Evolutionary conservation across 2,113 vertebrate species (phyloP).

Genomic region (Rhineura floridana): DNA sequence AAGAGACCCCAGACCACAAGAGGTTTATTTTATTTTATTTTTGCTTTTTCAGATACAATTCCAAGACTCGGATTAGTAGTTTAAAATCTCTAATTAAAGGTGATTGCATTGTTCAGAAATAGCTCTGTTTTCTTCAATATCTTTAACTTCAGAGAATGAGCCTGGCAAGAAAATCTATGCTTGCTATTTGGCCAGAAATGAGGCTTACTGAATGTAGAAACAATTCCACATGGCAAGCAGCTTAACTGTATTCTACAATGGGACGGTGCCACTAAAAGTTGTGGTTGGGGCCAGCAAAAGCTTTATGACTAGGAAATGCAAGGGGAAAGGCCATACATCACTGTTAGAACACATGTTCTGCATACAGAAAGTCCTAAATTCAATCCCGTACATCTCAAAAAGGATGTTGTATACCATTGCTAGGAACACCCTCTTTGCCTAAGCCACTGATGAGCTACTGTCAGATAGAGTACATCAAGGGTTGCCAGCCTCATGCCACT

Average conservation of each 20-base stretch:
- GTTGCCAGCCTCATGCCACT: background rate
- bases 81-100: slow-evolving; percentile 30
- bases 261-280: background rate
- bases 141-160: background rate
- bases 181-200: background rate
- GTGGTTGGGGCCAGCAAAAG: background rate
- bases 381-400: background rate
- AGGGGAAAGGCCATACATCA: background rate
- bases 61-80: background rate
- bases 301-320: background rate
- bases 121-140: background rate
- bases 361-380: background rate
- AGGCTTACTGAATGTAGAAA: background rate
- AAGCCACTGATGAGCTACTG: background rate
- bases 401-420: background rate
- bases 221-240: background rate
- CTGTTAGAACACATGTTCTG: background rate
- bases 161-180: background rate
- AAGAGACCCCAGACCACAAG: background rate
- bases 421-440: background rate
- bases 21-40: background rate
- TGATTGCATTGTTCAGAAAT: slow-evolving; percentile 22
- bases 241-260: background rate
- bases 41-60: background rate
- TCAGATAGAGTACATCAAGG: background rate